Evolutionary conservation across 2,888 invertebrate genomes (phyloP).

Genomic region (Pristionchus japonicus): DNA sequence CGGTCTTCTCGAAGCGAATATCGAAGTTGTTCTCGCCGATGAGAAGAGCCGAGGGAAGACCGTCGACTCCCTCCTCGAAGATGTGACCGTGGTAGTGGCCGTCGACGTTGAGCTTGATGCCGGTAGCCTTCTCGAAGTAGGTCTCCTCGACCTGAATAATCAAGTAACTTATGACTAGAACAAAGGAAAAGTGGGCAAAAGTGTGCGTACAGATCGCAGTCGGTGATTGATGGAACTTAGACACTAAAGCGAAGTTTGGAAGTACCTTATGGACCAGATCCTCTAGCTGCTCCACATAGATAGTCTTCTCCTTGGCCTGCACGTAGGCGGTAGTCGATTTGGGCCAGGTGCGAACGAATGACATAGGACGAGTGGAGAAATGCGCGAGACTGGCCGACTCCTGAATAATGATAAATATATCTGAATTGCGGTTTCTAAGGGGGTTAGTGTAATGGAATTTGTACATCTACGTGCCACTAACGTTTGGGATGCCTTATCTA

Average conservation of each 20-base stretch:
- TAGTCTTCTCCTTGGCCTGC: conserved; percentile 65
- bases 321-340: conserved; percentile 56
- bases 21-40: conserved; percentile 63
- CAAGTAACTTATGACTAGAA: too few species aligned
- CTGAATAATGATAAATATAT: too few species aligned
- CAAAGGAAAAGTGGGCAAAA: too few species aligned
- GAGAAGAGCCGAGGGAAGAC: conserved; percentile 39
- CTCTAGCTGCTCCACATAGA: conserved; percentile 56
- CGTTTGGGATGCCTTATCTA: too few species aligned
- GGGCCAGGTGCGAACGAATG: conserved; percentile 60
- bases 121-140: conserved; percentile 50
- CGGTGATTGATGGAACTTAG: too few species aligned
- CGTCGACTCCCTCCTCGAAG: conserved; percentile 27
- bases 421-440: too few species aligned
- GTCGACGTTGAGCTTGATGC: conserved; percentile 54
- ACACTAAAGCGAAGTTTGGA: too few species aligned
- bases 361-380: conserved; percentile 63
- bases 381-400: conserved; percentile 54
- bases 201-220: too few species aligned
- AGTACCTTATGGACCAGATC: conserved; percentile 47
- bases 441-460: too few species aligned
- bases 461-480: too few species aligned
- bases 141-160: conserved; percentile 52
- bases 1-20: conserved; percentile 50
- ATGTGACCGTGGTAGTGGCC: conserved; percentile 58